phyloP scores from a whole-genome alignment of 2,113 vertebrate species.

The Corythaixoides concolor region DNA sequence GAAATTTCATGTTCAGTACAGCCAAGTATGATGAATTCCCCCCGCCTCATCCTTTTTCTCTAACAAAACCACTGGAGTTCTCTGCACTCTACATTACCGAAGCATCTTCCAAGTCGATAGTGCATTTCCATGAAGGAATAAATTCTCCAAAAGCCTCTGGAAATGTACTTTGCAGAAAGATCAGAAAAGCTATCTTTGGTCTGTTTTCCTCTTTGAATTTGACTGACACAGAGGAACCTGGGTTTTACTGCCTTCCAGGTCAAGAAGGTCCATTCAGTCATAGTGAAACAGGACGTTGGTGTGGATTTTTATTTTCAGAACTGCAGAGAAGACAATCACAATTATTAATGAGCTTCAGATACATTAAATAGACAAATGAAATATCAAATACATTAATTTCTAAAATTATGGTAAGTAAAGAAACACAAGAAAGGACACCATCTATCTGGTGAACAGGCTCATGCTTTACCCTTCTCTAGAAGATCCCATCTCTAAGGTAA shows the following conservation, averaged over 20 bases:
- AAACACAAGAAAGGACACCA: neutral
- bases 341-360: neutral
- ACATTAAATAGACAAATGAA: neutral
- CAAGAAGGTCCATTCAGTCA: neutral
- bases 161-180: neutral
- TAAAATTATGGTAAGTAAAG: neutral
- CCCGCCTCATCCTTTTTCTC: neutral
- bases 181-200: neutral
- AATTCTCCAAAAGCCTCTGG: neutral
- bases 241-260: neutral
- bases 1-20: neutral
- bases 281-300: neutral
- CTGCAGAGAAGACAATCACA: neutral
- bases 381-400: neutral
- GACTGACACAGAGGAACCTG: neutral
- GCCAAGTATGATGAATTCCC: neutral
- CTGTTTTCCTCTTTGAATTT: neutral
- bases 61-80: neutral
- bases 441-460: neutral
- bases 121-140: neutral
- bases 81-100: neutral
- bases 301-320: neutral
- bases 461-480: neutral
- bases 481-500: neutral
- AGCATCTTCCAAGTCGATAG: neutral